Conservation (phyloP, 1,140 invertebrate species). For the Cherax destructor region DNA sequence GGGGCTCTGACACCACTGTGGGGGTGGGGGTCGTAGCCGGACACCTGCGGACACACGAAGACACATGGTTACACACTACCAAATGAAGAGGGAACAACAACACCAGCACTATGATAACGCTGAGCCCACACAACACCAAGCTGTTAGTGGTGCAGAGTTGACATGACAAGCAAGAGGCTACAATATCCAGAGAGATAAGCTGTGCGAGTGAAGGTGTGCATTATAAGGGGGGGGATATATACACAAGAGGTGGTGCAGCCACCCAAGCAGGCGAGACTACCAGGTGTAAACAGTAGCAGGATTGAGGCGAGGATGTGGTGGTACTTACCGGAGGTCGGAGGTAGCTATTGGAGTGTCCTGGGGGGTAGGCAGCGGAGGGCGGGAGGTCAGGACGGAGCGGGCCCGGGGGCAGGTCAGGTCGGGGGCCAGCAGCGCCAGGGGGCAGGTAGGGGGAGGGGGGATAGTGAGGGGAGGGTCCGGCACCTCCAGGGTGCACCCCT, state of each 20-base stretch:
- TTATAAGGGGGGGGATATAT: not conserved
- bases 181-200: not conserved
- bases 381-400: constrained; percentile 64
- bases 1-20: constrained; percentile 59
- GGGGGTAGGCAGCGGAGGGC: constrained; percentile 61
- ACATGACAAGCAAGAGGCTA: constrained; percentile 3
- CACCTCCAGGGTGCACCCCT: constrained; percentile 45
- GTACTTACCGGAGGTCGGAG: constrained; percentile 68
- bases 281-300: not conserved
- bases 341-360: constrained; percentile 65
- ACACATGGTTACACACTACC: not conserved
- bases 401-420: constrained; percentile 57
- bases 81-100: not conserved
- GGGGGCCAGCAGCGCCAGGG: constrained; percentile 47
- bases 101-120: not conserved
- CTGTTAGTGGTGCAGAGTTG: not conserved
- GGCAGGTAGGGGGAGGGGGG: constrained; percentile 66
- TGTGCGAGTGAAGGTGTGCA: not conserved
- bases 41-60: constrained; percentile 34
- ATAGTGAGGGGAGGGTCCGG: constrained; percentile 55
- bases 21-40: constrained; percentile 68
- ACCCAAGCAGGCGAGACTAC: not conserved
- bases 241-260: not conserved
- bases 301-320: constrained; percentile 9
- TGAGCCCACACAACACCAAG: not conserved